These are phyloP conservation scores for Microchrysa polita DNA, from an alignment of 2,888 invertebrate genomes.

Conservation along the genomic window DNA sequence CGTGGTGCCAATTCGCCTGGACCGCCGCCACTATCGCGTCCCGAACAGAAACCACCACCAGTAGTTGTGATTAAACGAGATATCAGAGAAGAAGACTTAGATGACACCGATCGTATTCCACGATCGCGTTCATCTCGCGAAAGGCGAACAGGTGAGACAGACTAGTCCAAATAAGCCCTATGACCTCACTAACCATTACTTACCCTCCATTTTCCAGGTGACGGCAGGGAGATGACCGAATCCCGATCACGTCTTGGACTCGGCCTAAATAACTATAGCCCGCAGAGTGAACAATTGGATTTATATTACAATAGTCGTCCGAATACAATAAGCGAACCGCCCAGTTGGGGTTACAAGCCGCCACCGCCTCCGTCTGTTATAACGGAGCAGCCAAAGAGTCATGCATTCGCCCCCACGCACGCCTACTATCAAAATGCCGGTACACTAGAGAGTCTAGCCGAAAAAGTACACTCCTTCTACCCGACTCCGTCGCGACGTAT, in stretches of 20 bases:
- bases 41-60: conserved; percentile 88
- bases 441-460: conserved; percentile 89
- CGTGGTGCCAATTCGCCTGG: conserved; percentile 64
- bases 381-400: conserved; percentile 89
- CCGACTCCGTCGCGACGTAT: conserved; percentile 71
- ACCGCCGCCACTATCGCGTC: conserved; percentile 68
- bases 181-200: neutral
- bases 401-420: conserved; percentile 76
- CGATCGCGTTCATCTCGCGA: conserved; percentile 65
- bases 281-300: conserved; percentile 75
- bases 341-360: conserved; percentile 65
- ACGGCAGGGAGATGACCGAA: conserved; percentile 81
- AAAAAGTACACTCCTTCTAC: conserved; percentile 91
- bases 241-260: conserved; percentile 80
- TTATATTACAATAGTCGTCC: conserved; percentile 84
- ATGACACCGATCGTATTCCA: conserved; percentile 70
- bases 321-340: conserved; percentile 67
- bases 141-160: conserved; percentile 64
- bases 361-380: conserved; percentile 79
- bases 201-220: conserved; percentile 67
- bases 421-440: conserved; percentile 84
- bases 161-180: conserved; percentile 8
- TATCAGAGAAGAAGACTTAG: conserved; percentile 81
- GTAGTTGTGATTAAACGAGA: conserved; percentile 92
- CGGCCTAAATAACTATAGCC: conserved; percentile 73